Base-by-base conservation (phyloP, 2,113 vertebrate species). In the Thunnus maccoyii region DNA sequence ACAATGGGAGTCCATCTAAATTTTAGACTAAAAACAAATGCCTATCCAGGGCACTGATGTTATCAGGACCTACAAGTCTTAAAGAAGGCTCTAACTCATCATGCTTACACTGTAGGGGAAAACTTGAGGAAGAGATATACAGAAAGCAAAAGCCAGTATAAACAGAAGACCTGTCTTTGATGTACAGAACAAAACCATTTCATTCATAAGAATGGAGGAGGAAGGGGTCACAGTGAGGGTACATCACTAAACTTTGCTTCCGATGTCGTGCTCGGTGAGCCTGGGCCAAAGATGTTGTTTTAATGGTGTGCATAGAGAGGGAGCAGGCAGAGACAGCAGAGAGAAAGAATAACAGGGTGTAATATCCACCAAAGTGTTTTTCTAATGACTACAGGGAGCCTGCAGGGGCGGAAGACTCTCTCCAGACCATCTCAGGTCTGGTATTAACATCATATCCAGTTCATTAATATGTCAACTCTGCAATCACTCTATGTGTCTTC, bases 341-440 rank as follows among this genome's bases (percentile, higher is more conserved):
- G 72, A 87, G 86, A 82, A 91, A 93, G 89, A 93, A 95, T 89
- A 93, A 94, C 91, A 93, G 63, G 75, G 84, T 84, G 75, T 90
- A 90, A 93, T 91, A 89, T 91, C 83, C 86, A 92, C 86, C 79
- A 72, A 90, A 90, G 92, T 92, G 91, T 94, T 94, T 94, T 91
- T 86, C 82, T 90, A 93, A 88, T 89, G 88, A 83, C 91, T 83
- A 36, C 75, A 84, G 93, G 93, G 91, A 93, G 74, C 20, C 79
- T 44, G 57, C 66, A 69, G 78, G 68, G 82, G 78, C 72, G 67
- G 88, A 93, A 90, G 90, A 84, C 63, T 78, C 72, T 81, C 84
- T 80, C 74, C 61, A 86, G 87, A 83, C 67, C 61, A 61, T 77
- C 82, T 69, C 78, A 61, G 69, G 82, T 88, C 91, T 91, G 92